Evolutionary conservation across 2,888 invertebrate species (phyloP).

Genomic region (Bombyx huttoni): DNA sequence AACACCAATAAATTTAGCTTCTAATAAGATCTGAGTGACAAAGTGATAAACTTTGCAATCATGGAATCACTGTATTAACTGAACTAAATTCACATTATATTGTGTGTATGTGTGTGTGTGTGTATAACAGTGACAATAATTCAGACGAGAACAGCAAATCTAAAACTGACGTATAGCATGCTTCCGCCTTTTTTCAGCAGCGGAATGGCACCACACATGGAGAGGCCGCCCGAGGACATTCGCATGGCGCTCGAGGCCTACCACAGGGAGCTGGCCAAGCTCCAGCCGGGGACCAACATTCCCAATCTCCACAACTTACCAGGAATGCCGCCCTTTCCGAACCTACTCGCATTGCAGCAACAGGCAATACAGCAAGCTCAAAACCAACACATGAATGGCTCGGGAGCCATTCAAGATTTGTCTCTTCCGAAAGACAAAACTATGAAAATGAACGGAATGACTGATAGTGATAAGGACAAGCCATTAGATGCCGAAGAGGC

Average conservation of each 20-base stretch:
- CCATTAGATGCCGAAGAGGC: constrained; percentile 76
- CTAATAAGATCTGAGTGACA: no score
- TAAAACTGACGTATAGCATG: constrained; percentile 78
- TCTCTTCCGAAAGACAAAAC: constrained; percentile 85
- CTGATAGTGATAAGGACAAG: constrained; percentile 79
- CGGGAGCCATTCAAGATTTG: constrained; percentile 83
- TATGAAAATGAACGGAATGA: constrained; percentile 76
- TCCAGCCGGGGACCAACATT: constrained; percentile 79
- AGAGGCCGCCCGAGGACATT: constrained; percentile 83
- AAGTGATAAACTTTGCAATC: no score
- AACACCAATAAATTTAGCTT: no score
- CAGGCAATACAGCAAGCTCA: constrained; percentile 60
- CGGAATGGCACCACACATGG: constrained; percentile 74
- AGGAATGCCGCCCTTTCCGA: constrained; percentile 73
- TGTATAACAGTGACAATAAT: constrained; percentile 9
- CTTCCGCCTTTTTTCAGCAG: constrained; percentile 90
- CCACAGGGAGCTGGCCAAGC: constrained; percentile 92
- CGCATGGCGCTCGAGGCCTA: constrained; percentile 92
- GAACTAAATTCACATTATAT: no score
- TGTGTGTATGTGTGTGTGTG: no score
- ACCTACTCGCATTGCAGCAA: constrained; percentile 85
- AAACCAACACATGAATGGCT: constrained; percentile 75
- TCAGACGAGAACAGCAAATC: constrained; percentile 62
- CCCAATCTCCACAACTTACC: constrained; percentile 68
- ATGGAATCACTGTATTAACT: no score